Conservation (phyloP, 2,888 invertebrate genomes). For the Trissolcus japonicus region DNA sequence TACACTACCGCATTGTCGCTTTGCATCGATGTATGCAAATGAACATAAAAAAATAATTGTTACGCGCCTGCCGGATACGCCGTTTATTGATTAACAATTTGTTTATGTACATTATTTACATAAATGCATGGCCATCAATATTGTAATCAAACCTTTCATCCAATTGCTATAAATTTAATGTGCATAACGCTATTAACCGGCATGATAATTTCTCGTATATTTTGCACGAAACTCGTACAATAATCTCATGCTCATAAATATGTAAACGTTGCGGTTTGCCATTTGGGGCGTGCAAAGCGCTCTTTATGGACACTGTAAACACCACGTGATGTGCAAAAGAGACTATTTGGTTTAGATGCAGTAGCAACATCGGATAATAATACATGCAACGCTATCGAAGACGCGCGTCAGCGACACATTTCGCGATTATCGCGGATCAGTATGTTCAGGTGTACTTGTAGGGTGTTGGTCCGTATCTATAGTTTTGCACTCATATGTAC, state of each 20-base stretch:
- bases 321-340: conserved; percentile 48
- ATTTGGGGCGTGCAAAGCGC: conserved; percentile 49
- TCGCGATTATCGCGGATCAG: conserved; percentile 44
- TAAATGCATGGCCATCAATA: conserved; percentile 27
- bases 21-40: conserved; percentile 2
- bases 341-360: conserved; percentile 50
- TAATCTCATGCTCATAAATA: conserved; percentile 53
- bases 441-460: conserved; percentile 9
- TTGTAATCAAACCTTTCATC: conserved; percentile 37
- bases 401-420: conserved; percentile 46
- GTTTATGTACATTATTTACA: conserved; percentile 30
- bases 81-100: conserved; percentile 33
- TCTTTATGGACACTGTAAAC: conserved; percentile 51
- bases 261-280: conserved; percentile 52
- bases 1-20: background rate
- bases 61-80: background rate
- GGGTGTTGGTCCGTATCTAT: no score
- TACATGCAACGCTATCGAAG: conserved; percentile 38
- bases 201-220: conserved; percentile 45
- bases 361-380: conserved; percentile 46
- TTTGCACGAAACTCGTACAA: conserved; percentile 39
- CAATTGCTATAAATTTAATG: conserved; percentile 44
- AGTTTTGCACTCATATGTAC: no score
- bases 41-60: conserved; percentile 1
- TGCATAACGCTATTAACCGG: conserved; percentile 45